Conservation (phyloP, 2,113 vertebrate genomes). For the Psilopsiagon aymara region DNA sequence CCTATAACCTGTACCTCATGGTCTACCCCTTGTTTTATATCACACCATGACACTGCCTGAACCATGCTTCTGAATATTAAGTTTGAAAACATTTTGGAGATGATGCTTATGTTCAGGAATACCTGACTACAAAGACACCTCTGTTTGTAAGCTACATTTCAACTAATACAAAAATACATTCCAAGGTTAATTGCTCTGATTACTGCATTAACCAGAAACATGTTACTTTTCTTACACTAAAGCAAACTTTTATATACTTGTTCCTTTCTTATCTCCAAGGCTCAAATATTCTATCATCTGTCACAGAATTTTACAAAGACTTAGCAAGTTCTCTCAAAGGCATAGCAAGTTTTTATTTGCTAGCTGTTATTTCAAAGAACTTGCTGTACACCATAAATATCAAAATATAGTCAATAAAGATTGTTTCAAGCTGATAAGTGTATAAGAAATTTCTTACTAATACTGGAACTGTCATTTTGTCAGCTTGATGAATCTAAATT, state of each 20-base stretch:
- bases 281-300: not conserved
- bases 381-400: not conserved
- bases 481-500: not conserved
- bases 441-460: not conserved
- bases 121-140: not conserved
- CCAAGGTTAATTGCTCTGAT: not conserved
- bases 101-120: not conserved
- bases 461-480: not conserved
- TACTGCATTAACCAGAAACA: not conserved
- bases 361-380: not conserved
- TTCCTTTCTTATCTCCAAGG: not conserved
- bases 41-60: not conserved
- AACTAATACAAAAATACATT: not conserved
- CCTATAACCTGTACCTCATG: not conserved
- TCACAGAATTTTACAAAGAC: not conserved
- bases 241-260: not conserved
- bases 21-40: not conserved
- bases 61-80: not conserved
- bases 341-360: not conserved
- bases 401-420: not conserved
- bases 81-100: not conserved
- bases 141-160: not conserved
- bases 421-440: not conserved
- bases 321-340: not conserved
- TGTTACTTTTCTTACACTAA: not conserved